phyloP scores from a whole-genome alignment of 2,797 vertebrate genomes.

The Scomberomorus guttatus region DNA sequence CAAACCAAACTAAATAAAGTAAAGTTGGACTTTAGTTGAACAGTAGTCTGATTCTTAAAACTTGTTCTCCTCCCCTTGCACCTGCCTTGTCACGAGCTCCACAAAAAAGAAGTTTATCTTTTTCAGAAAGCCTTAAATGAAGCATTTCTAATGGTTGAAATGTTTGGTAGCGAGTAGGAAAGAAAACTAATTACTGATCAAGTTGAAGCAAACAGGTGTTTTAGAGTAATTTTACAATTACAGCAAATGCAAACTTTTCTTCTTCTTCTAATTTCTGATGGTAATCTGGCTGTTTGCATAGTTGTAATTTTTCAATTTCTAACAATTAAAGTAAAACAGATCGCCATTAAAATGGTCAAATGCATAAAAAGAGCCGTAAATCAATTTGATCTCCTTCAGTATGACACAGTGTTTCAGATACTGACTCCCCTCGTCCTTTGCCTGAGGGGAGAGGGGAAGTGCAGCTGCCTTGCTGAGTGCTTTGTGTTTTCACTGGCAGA shows the following conservation, averaged over 20 bases:
- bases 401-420: constrained; percentile 36
- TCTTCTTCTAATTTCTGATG: neutral
- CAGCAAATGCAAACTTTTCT: neutral
- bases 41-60: neutral
- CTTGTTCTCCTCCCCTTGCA: neutral
- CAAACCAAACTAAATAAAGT: neutral
- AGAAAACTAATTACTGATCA: neutral
- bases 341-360: neutral
- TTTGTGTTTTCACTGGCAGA: constrained; percentile 56
- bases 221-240: neutral
- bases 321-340: neutral
- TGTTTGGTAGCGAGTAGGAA: neutral
- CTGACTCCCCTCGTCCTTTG: constrained; percentile 12
- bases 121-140: neutral
- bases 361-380: constrained; percentile 3
- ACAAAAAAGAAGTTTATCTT: neutral
- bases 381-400: neutral
- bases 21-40: neutral
- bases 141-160: neutral
- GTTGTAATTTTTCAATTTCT: neutral
- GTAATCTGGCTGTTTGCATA: neutral
- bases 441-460: constrained; percentile 25
- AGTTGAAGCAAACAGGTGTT: neutral
- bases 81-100: neutral
- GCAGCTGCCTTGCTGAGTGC: neutral